Evolutionary conservation across 2,888 invertebrate genomes (phyloP), one percentile per base, ranked within the genome.

Genomic region (Pediacus dermestoides): DNA sequence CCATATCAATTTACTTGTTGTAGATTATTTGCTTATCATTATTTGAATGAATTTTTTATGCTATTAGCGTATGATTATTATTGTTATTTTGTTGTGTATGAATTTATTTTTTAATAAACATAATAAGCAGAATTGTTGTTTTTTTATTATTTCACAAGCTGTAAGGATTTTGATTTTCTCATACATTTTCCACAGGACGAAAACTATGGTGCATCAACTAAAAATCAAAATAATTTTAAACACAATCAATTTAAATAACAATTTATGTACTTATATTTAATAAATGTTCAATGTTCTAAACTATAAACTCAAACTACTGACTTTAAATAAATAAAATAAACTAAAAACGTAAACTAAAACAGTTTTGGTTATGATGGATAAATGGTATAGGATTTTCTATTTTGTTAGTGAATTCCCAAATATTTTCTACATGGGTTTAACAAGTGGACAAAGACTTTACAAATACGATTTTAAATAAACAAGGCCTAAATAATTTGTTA

Each of bases 1-100:
- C n/a, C n/a, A n/a, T n/a, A n/a, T n/a, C n/a, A n/a, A n/a, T n/a
- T n/a, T n/a, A n/a, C n/a, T n/a, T n/a, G n/a, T n/a, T n/a, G n/a
- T n/a, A n/a, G n/a, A n/a, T n/a, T n/a, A 51, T 47, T 48, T 37
- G 36, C 49, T 53, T 60, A 51, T 50, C 37, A 54, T 58, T 40
- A 36, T 42, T 58, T 61, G 44, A 55, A 61, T 57, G 56, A 49
- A 52, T 62, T 63, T 58, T 59, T 58, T 55, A 51, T 48, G 57
- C 59, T 46, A 44, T 60, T 62, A 59, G 60, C 60, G 34, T n/a
- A n/a, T n/a, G n/a, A n/a, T n/a, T n/a, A n/a, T n/a, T n/a, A n/a
- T n/a, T 46, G 40, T 46, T 42, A 23, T 36, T 41, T 45, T 36
- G 42, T 42, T 43, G 10, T 23, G 42, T 42, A 42, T 47, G 45